These are phyloP conservation scores for Limanda limanda DNA, from an alignment of 2,113 vertebrate species.

Conservation along the genomic window DNA sequence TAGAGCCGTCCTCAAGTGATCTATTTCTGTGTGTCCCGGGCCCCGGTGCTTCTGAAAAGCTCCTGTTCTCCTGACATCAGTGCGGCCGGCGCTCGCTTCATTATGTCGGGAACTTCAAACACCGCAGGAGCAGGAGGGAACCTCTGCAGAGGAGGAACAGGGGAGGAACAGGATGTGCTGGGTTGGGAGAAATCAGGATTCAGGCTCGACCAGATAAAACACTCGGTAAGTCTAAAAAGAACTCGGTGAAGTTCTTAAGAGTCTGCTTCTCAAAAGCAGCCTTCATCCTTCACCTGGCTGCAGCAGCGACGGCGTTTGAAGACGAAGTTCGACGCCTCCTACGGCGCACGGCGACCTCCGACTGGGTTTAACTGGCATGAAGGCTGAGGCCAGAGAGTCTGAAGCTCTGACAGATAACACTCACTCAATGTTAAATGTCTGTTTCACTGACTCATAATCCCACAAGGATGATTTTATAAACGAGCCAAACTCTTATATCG, in stretches of 20 bases:
- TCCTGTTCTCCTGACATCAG: slow-evolving; percentile 36
- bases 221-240: too few species aligned
- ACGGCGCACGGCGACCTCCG: too few species aligned
- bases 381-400: neutral
- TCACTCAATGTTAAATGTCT: too few species aligned
- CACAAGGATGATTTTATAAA: too few species aligned
- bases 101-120: slow-evolving; percentile 19
- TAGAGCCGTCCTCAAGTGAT: slow-evolving; percentile 55
- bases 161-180: neutral
- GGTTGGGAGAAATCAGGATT: slow-evolving; percentile 3
- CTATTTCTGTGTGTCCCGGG: slow-evolving; percentile 53
- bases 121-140: too few species aligned
- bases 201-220: neutral
- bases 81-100: neutral
- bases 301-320: too few species aligned
- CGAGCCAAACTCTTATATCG: too few species aligned
- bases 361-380: neutral
- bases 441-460: too few species aligned
- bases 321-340: too few species aligned
- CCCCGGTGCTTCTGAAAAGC: slow-evolving; percentile 5
- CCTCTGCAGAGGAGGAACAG: neutral
- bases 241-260: neutral
- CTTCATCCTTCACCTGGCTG: neutral
- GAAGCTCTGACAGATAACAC: too few species aligned
- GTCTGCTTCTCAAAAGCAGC: neutral